Evolutionary conservation across 2,113 vertebrate genomes (phyloP).

Genomic region (Morone chrysops): DNA sequence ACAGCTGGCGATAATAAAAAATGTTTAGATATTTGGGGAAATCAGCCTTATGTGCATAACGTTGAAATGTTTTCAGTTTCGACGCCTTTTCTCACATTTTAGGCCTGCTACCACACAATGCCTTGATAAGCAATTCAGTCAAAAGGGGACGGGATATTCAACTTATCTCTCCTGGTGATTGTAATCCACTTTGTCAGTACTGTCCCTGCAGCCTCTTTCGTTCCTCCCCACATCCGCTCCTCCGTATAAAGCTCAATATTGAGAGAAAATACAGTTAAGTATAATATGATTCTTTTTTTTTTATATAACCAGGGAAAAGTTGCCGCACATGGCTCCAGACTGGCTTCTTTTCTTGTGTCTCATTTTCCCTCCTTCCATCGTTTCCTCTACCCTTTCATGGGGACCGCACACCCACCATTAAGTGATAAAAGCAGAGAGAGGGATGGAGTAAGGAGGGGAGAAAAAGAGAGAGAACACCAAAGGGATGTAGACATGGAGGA

Average conservation of each 20-base stretch:
- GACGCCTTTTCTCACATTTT: background rate
- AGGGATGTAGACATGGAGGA: slow-evolving; percentile 21
- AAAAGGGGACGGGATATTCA: background rate
- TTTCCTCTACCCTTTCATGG: background rate
- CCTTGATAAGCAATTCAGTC: background rate
- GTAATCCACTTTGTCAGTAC: slow-evolving; percentile 30
- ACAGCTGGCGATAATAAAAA: background rate
- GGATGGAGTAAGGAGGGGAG: background rate
- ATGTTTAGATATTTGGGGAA: background rate
- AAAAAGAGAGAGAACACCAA: background rate
- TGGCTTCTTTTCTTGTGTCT: background rate
- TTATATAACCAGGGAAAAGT: slow-evolving; percentile 2
- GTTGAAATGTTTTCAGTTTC: background rate
- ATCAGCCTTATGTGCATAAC: slow-evolving; percentile 3
- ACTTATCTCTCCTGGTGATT: slow-evolving; percentile 16
- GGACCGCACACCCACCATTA: slow-evolving; percentile 6
- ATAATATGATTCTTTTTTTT: background rate
- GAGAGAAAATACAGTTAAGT: background rate
- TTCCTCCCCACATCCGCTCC: background rate
- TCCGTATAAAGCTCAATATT: background rate
- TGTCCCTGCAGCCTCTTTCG: background rate
- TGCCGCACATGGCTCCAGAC: background rate
- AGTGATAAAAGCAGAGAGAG: slow-evolving; percentile 10
- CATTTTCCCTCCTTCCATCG: background rate
- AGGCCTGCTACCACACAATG: background rate